Evolutionary conservation across 2,797 vertebrate genomes (phyloP).

Genomic region (Cephalopachus bancanus): DNA sequence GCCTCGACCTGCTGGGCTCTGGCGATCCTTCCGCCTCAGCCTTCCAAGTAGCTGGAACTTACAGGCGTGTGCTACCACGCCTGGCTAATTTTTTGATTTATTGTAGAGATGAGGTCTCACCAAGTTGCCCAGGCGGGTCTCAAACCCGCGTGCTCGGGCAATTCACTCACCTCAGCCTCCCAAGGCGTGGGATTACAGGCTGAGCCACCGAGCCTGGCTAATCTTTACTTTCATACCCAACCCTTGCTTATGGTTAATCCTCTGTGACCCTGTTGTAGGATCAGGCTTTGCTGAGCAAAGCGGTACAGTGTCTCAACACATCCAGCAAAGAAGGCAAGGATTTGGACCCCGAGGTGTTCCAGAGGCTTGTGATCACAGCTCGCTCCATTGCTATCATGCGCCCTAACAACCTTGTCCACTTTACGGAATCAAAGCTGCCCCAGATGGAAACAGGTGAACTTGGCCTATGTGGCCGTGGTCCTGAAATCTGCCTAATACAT

Average conservation of each 20-base stretch:
- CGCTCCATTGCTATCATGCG: slow-evolving; percentile 99
- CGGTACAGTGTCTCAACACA: slow-evolving; percentile 96
- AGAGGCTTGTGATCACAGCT: slow-evolving; percentile 98
- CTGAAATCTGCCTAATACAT: slow-evolving; percentile 55
- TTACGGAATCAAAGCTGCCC: slow-evolving; percentile 95
- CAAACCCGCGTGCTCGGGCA: too few species aligned
- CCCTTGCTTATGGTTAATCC: slow-evolving; percentile 42
- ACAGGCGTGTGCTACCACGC: too few species aligned
- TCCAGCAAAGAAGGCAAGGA: slow-evolving; percentile 96
- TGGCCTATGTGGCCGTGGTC: slow-evolving; percentile 73
- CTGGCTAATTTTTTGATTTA: too few species aligned
- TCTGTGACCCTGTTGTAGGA: slow-evolving; percentile 89
- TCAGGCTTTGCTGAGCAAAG: slow-evolving; percentile 98
- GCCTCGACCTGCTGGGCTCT: too few species aligned
- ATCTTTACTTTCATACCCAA: neutral
- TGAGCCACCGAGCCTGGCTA: too few species aligned
- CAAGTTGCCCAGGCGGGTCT: too few species aligned
- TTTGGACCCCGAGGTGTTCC: slow-evolving; percentile 98
- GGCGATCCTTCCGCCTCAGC: too few species aligned
- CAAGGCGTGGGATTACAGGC: too few species aligned
- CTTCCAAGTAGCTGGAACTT: too few species aligned
- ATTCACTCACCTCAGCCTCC: too few species aligned
- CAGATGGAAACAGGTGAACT: slow-evolving; percentile 93
- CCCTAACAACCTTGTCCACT: slow-evolving; percentile 98
- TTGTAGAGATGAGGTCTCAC: too few species aligned